A percentile compares a stretch with the other conserved stretches of the same genome.
phyloP scores from a whole-genome alignment of 2,113 vertebrate species.

The Suncus etruscus region DNA sequence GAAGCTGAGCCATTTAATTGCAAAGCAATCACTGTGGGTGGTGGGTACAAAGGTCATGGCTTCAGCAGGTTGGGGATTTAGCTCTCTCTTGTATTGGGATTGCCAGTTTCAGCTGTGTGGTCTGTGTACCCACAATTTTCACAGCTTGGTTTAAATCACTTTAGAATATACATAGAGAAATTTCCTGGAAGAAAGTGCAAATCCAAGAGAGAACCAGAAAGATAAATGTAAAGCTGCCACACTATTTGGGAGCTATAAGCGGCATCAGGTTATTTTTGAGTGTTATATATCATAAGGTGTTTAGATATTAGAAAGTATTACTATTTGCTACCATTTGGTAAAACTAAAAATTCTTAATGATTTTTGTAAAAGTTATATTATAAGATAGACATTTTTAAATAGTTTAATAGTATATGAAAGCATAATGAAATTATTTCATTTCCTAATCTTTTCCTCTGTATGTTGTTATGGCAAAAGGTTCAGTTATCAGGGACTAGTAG shows the following conservation, averaged over 20 bases:
- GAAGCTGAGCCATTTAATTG: too few relatives aligned
- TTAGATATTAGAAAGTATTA: neutral
- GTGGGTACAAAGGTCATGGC: too few relatives aligned
- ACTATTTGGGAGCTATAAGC: neutral
- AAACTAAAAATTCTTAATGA: conserved; percentile 7
- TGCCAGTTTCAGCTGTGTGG: too few relatives aligned
- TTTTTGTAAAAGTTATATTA: neutral
- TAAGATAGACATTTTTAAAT: neutral
- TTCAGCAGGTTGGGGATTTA: too few relatives aligned
- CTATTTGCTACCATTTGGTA: neutral
- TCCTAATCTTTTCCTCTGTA: too few relatives aligned
- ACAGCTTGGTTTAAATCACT: too few relatives aligned
- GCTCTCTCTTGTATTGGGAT: too few relatives aligned
- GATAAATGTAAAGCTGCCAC: neutral
- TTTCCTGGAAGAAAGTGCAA: neutral
- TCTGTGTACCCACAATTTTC: too few relatives aligned
- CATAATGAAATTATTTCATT: neutral
- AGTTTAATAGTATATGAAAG: conserved; percentile 10
- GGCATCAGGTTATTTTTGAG: neutral
- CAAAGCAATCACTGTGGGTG: too few relatives aligned
- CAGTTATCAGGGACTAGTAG: too few relatives aligned
- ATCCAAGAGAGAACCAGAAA: neutral
- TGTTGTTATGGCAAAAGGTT: too few relatives aligned
- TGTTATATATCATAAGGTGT: neutral
- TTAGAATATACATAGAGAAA: neutral